These are phyloP conservation scores for Lycophotia porphyrea DNA, from an alignment of 2,888 invertebrate genomes.

Conservation along the genomic window DNA sequence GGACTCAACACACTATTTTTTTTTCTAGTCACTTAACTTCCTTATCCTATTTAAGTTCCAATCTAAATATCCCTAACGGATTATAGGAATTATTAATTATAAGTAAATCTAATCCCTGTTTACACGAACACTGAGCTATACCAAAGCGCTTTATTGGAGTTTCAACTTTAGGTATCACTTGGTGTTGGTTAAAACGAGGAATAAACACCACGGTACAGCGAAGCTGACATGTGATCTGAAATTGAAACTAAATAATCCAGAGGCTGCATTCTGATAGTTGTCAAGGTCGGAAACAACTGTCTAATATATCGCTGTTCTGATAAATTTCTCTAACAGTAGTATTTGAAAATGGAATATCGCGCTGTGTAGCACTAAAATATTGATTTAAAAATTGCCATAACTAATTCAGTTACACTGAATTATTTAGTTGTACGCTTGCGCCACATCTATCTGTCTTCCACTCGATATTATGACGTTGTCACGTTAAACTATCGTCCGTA, in stretches of 20 bases:
- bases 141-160: background rate
- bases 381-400: background rate
- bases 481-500: no score
- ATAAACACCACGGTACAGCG: constrained; percentile 14
- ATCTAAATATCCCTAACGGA: constrained; percentile 23
- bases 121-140: background rate
- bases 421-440: no score
- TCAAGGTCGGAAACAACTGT: background rate
- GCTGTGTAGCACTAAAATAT: background rate
- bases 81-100: constrained; percentile 23
- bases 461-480: no score
- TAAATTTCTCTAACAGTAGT: background rate
- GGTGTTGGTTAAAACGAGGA: background rate
- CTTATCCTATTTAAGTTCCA: constrained; percentile 39
- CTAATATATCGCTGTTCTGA: background rate
- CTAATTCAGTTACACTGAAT: background rate
- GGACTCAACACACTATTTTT: no score
- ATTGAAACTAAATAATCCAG: constrained; percentile 20
- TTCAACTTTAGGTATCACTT: background rate
- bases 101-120: background rate
- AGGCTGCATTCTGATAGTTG: background rate
- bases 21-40: background rate
- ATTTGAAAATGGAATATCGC: background rate
- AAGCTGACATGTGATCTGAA: constrained; percentile 12
- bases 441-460: no score